These are phyloP conservation scores for Cataglyphis hispanica DNA, from an alignment of 1,140 invertebrate genomes.

Conservation along the genomic window DNA sequence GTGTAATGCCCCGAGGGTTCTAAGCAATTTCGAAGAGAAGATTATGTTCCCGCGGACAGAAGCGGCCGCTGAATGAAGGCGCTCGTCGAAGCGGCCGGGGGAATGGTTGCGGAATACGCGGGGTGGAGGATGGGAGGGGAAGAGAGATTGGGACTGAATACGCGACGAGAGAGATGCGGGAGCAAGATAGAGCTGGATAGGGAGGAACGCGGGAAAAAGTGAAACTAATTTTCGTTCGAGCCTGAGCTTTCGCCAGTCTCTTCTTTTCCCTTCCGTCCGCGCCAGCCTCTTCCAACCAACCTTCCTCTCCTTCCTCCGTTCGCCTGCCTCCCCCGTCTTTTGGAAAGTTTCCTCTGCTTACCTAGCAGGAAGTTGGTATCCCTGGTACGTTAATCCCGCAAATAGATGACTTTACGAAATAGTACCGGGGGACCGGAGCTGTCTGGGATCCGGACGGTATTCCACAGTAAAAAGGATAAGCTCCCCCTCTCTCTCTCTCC, in stretches of 20 bases:
- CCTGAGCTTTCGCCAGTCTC: conserved; percentile 58
- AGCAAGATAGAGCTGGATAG: background rate
- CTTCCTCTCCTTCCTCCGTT: background rate
- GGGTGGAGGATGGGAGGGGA: no score
- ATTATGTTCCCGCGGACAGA: conserved; percentile 73
- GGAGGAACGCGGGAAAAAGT: conserved; percentile 66
- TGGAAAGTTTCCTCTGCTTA: conserved; percentile 75
- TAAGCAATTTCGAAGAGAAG: conserved; percentile 74
- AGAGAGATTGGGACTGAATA: no score
- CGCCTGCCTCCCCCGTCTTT: conserved; percentile 33
- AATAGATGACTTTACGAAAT: conserved; percentile 78
- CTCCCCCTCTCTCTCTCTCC: conserved; percentile 50
- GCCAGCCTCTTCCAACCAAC: background rate
- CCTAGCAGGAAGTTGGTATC: conserved; percentile 76
- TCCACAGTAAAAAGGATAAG: conserved; percentile 75
- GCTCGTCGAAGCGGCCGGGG: conserved; percentile 10
- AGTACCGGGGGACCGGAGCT: conserved; percentile 49
- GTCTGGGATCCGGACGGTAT: conserved; percentile 64
- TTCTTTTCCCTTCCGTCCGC: conserved; percentile 43
- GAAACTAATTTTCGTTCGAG: conserved; percentile 77
- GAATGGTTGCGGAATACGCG: background rate
- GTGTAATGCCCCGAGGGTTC: conserved; percentile 56
- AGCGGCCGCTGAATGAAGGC: conserved; percentile 58
- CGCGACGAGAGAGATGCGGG: background rate
- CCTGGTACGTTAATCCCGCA: conserved; percentile 75